Evolutionary conservation across 1,140 invertebrate species (phyloP).

Genomic region (Brachionus angularis): DNA sequence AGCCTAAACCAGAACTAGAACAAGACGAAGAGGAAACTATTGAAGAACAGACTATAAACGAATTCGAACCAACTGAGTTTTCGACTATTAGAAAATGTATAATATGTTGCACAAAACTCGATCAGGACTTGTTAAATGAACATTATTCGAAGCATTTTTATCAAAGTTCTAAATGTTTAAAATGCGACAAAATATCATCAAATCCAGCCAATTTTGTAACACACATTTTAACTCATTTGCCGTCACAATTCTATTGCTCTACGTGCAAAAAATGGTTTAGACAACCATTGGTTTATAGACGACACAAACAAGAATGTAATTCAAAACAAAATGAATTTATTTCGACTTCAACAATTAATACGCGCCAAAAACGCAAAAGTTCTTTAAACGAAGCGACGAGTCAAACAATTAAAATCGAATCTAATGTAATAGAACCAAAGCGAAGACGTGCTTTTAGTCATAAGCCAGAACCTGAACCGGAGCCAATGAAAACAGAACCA

Average conservation of each 20-base stretch:
- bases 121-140: slow-evolving; percentile 26
- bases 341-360: neutral
- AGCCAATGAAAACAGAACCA: too few relatives aligned
- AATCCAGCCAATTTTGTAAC: slow-evolving; percentile 24
- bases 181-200: slow-evolving; percentile 24
- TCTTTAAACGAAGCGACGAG: too few relatives aligned
- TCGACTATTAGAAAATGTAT: slow-evolving; percentile 14
- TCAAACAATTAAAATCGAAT: too few relatives aligned
- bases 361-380: slow-evolving; percentile 21
- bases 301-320: slow-evolving; percentile 26
- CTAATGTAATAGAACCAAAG: neutral
- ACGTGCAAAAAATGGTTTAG: slow-evolving; percentile 40
- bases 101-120: neutral
- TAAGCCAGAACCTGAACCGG: too few relatives aligned
- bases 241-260: slow-evolving; percentile 21
- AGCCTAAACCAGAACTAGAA: slow-evolving; percentile 15
- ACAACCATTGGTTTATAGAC: neutral
- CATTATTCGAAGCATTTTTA: slow-evolving; percentile 37
- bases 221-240: slow-evolving; percentile 37
- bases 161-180: slow-evolving; percentile 3
- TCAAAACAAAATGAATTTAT: neutral
- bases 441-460: too few relatives aligned
- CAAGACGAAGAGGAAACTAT: too few relatives aligned
- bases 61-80: too few relatives aligned
- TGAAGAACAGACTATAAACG: too few relatives aligned